phyloP scores from a whole-genome alignment of 2,113 vertebrate genomes.

The Podarcis raffonei region DNA sequence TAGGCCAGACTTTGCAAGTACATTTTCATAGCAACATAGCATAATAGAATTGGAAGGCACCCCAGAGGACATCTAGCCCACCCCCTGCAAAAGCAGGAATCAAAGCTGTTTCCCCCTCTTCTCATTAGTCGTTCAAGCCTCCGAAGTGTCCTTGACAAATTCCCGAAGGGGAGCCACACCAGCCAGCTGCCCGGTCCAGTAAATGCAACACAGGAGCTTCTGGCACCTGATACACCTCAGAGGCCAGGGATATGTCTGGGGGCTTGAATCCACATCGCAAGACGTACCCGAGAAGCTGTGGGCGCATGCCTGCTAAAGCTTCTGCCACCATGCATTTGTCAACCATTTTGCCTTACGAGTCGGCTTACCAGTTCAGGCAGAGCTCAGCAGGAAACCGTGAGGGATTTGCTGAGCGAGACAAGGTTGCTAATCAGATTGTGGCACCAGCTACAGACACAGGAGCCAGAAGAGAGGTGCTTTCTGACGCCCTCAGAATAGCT shows the following conservation, averaged over 20 bases:
- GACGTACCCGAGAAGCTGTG: not conserved
- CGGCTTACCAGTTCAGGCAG: not conserved
- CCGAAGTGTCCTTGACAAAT: too few species aligned
- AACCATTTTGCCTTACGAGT: not conserved
- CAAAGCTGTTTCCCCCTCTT: too few species aligned
- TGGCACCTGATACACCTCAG: not conserved
- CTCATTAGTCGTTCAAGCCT: too few species aligned
- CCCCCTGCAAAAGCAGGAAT: too few species aligned
- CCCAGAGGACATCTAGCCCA: too few species aligned
- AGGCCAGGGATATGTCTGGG: too few species aligned
- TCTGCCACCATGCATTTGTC: not conserved
- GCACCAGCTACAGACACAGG: not conserved
- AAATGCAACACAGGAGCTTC: not conserved
- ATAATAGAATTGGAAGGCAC: too few species aligned
- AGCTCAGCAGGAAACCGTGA: not conserved
- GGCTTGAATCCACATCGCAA: not conserved
- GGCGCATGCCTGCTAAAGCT: not conserved
- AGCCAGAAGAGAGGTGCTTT: not conserved
- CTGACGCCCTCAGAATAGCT: not conserved
- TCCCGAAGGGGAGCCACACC: too few species aligned
- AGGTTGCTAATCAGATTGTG: not conserved
- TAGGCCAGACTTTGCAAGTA: not conserved
- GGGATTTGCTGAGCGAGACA: not conserved
- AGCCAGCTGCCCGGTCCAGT: too few species aligned
- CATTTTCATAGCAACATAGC: not conserved